Evolutionary conservation across 2,113 vertebrate genomes (phyloP).

Genomic region (Ursus arctos): DNA sequence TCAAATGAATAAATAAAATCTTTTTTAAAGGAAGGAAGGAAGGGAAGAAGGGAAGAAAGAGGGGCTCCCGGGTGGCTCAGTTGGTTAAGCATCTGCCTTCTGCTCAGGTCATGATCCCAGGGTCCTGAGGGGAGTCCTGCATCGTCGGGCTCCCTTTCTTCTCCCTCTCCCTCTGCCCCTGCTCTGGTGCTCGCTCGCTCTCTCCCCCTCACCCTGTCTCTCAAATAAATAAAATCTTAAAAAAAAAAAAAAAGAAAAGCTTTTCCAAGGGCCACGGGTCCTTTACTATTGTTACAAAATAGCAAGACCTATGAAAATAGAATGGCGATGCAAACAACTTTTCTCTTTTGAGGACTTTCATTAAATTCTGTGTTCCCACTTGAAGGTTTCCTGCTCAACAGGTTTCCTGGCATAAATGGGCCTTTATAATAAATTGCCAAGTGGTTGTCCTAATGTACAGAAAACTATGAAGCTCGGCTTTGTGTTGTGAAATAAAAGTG

Average conservation of each 20-base stretch:
- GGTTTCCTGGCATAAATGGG: constrained; percentile 64
- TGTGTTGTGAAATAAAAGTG: constrained; percentile 44
- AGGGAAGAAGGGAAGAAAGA: no score
- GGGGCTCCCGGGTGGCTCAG: no score
- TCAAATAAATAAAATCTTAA: not conserved
- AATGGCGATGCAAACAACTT: not conserved
- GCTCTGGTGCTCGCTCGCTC: not conserved
- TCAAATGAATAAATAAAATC: no score
- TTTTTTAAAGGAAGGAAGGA: no score
- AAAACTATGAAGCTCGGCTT: constrained; percentile 40
- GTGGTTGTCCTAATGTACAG: constrained; percentile 3
- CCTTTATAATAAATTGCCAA: constrained; percentile 61
- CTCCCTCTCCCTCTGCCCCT: not conserved
- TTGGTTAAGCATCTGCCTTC: not conserved
- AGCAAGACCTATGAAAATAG: constrained; percentile 46
- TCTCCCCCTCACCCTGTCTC: not conserved
- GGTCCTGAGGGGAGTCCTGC: not conserved
- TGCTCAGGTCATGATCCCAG: not conserved
- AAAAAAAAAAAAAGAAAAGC: not conserved
- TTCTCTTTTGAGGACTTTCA: constrained; percentile 10
- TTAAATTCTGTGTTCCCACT: constrained; percentile 53
- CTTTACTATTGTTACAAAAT: constrained; percentile 37
- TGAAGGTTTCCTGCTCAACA: constrained; percentile 70
- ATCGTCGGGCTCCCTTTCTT: no score
- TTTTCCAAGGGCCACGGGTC: not conserved